A percentile compares a stretch with the other conserved stretches of the same genome.
Evolutionary conservation across 1,140 invertebrate species (phyloP).

Genomic region (Diprion similis): DNA sequence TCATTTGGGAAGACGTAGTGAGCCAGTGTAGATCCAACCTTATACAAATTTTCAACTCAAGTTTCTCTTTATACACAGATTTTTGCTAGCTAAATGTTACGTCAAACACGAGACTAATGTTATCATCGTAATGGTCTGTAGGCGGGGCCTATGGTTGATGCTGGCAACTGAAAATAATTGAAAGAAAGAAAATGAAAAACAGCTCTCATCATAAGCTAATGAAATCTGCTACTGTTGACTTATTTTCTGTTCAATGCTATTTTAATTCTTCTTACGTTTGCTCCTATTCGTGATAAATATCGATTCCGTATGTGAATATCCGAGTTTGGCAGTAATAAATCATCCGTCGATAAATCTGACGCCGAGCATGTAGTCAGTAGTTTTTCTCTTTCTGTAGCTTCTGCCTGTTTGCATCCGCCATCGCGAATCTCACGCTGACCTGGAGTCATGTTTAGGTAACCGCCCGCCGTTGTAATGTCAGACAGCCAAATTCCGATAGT

Average conservation of each 20-base stretch:
- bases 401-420: slow-evolving; percentile 49
- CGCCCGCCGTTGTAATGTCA: slow-evolving; percentile 69
- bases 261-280: slow-evolving; percentile 56
- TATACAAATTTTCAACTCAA: slow-evolving; percentile 23
- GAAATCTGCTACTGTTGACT: no score
- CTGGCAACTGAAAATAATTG: slow-evolving; percentile 50
- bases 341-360: slow-evolving; percentile 62
- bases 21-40: slow-evolving; percentile 21
- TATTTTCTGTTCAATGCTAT: slow-evolving; percentile 13
- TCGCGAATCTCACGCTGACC: slow-evolving; percentile 66
- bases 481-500: slow-evolving; percentile 78
- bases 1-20: slow-evolving; percentile 49
- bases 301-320: slow-evolving; percentile 70
- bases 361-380: slow-evolving; percentile 58
- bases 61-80: slow-evolving; percentile 12
- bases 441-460: slow-evolving; percentile 84
- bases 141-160: slow-evolving; percentile 47
- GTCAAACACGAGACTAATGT: slow-evolving; percentile 30
- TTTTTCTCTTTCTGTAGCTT: slow-evolving; percentile 63
- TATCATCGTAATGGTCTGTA: slow-evolving; percentile 53
- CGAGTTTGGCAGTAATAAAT: slow-evolving; percentile 65
- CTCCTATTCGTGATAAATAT: slow-evolving; percentile 68
- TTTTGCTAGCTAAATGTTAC: slow-evolving; percentile 3
- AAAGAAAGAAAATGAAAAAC: slow-evolving; percentile 10
- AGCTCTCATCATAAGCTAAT: not conserved